Evolutionary conservation across 2,113 vertebrate species (phyloP).

Genomic region (Neogobius melanostomus): DNA sequence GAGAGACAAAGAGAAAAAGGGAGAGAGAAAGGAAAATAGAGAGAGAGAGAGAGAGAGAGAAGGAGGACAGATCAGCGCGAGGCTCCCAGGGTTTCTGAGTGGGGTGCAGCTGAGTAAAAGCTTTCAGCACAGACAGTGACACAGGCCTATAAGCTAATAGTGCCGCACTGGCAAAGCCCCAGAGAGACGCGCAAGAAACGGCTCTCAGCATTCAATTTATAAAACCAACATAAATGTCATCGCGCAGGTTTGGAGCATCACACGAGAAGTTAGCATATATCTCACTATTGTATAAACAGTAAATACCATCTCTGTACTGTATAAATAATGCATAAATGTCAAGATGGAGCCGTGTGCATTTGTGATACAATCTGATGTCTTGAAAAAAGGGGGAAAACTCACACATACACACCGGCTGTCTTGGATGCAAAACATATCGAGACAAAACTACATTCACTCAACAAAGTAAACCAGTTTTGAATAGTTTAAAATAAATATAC

Average conservation of each 20-base stretch:
- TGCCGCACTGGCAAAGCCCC: constrained; percentile 17
- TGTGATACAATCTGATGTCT: constrained; percentile 5
- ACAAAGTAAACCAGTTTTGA: not conserved
- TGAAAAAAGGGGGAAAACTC: not conserved
- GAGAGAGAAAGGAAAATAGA: not conserved
- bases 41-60: not conserved
- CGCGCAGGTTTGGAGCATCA: not conserved
- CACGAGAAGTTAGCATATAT: constrained; percentile 5
- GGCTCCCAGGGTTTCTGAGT: constrained; percentile 41
- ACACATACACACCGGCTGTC: not conserved
- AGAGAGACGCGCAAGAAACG: constrained; percentile 3
- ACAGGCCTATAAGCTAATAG: constrained; percentile 37
- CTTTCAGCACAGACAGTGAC: constrained; percentile 36
- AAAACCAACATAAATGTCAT: constrained; percentile 10
- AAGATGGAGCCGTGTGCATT: not conserved
- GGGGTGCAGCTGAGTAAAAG: constrained; percentile 40
- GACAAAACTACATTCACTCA: not conserved
- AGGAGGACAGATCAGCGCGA: constrained; percentile 14
- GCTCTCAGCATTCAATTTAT: constrained; percentile 7
- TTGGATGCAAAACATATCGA: not conserved
- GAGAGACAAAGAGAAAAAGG: not conserved
- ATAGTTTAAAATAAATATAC: not conserved
- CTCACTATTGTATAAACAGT: constrained; percentile 3
- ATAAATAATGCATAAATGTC: constrained; percentile 12
- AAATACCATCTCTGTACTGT: constrained; percentile 6